These are phyloP conservation scores for Sarcophaga subvicina DNA, from an alignment of 2,888 invertebrate species.

Conservation along the genomic window DNA sequence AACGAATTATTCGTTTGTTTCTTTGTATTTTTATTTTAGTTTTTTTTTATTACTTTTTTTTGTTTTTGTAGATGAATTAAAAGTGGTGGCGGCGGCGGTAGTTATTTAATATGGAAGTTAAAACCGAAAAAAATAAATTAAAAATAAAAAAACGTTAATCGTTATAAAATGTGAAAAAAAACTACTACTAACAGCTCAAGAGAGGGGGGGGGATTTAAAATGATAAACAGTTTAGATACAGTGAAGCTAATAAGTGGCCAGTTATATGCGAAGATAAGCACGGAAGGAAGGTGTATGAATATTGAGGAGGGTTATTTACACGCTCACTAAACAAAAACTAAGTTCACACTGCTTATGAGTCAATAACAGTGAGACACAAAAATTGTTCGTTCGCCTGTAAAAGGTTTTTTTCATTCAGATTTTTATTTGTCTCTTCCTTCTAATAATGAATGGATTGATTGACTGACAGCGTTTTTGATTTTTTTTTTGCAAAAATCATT, in stretches of 20 bases:
- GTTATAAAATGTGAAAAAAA: slow-evolving; percentile 3
- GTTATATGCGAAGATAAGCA: background rate
- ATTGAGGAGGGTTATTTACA: too few species aligned
- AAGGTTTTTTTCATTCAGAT: background rate
- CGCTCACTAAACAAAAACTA: background rate
- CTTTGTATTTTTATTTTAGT: background rate
- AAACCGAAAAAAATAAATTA: background rate
- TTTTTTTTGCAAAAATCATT: slow-evolving; percentile 3
- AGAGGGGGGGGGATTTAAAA: background rate
- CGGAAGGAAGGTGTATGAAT: too few species aligned
- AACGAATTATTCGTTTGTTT: slow-evolving; percentile 17
- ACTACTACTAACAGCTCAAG: background rate
- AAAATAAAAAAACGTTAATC: background rate
- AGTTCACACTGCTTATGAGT: too few species aligned
- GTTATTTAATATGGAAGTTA: background rate
- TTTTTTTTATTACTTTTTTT: slow-evolving; percentile 1
- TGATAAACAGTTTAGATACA: background rate
- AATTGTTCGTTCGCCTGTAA: too few species aligned
- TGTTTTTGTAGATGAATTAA: slow-evolving; percentile 4
- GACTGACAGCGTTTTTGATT: slow-evolving; percentile 68
- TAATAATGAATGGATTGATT: slow-evolving; percentile 76
- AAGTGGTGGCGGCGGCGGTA: slow-evolving; percentile 1
- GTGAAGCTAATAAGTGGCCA: background rate
- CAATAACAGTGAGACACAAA: too few species aligned
- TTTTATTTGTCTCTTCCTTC: slow-evolving; percentile 73